A percentile compares a stretch with the other conserved stretches of the same genome.
phyloP scores from a whole-genome alignment of 2,113 vertebrate genomes.

The Theropithecus gelada region DNA sequence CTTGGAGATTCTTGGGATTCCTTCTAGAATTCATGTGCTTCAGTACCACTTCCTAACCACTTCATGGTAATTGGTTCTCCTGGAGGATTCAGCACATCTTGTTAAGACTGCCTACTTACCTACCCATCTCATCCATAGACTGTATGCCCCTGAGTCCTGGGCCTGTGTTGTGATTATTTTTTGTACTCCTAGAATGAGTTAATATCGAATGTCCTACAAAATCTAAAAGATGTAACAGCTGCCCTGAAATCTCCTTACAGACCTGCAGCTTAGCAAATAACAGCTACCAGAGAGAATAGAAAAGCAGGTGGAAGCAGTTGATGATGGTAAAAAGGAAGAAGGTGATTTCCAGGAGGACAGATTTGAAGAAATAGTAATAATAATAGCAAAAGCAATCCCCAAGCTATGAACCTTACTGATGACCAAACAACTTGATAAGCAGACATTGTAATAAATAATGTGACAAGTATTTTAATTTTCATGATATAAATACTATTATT shows the following conservation, averaged over 20 bases:
- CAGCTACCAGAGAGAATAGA: background rate
- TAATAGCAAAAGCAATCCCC: background rate
- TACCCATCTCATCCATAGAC: background rate
- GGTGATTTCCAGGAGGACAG: background rate
- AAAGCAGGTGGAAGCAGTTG: background rate
- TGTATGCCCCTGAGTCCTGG: rapidly evolving
- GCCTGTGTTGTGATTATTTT: background rate
- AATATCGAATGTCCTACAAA: background rate
- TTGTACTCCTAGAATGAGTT: background rate
- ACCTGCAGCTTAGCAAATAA: background rate
- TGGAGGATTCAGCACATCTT: background rate
- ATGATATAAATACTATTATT: background rate
- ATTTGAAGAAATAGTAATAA: background rate
- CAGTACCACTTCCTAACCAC: background rate
- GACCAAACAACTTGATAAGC: background rate
- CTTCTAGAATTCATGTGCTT: background rate
- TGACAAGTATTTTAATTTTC: background rate
- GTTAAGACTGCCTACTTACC: background rate
- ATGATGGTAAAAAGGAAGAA: background rate
- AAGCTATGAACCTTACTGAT: background rate
- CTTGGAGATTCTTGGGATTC: conserved; percentile 18
- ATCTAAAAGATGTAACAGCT: background rate
- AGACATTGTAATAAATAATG: background rate
- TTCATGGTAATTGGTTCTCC: background rate
- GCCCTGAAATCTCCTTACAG: background rate